Percentiles rank a stretch among this genome's conserved stretches.
Evolutionary conservation across 2,113 vertebrate genomes (phyloP).

Genomic region (Poicephalus gulielmi): DNA sequence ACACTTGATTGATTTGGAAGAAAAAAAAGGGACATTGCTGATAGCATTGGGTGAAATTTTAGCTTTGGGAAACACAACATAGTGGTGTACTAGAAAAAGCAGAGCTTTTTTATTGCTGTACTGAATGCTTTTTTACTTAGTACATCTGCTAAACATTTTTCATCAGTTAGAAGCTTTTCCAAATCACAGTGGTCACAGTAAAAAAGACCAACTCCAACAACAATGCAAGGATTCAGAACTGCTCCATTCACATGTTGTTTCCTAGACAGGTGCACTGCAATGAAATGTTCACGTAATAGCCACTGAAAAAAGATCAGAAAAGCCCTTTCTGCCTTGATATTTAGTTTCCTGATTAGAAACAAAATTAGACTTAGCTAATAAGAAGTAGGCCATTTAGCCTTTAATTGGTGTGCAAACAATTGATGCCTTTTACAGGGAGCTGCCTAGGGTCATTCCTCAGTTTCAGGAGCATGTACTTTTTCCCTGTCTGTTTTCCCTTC

Average conservation of each 20-base stretch:
- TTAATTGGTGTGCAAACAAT: slow-evolving; percentile 30
- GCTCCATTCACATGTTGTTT: not conserved
- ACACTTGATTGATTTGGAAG: not conserved
- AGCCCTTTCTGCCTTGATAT: not conserved
- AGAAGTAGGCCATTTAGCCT: not conserved
- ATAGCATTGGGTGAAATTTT: not conserved
- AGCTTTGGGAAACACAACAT: not conserved
- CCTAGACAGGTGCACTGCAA: not conserved
- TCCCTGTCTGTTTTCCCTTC: not conserved
- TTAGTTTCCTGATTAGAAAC: slow-evolving; percentile 23
- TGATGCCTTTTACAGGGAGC: slow-evolving; percentile 3
- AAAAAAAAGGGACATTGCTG: slow-evolving; percentile 1
- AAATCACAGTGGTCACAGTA: not conserved
- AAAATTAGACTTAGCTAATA: slow-evolving; percentile 20
- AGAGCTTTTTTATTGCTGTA: not conserved
- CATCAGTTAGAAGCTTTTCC: not conserved
- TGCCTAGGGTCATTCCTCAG: not conserved
- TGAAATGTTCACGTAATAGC: not conserved
- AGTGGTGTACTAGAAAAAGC: not conserved
- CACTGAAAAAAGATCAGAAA: not conserved
- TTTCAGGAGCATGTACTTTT: not conserved
- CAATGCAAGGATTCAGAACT: not conserved
- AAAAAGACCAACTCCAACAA: not conserved
- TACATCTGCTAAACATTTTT: not conserved
- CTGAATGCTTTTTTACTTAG: not conserved